These are phyloP conservation scores for Actias luna DNA, from an alignment of 2,888 invertebrate species.

Conservation along the genomic window DNA sequence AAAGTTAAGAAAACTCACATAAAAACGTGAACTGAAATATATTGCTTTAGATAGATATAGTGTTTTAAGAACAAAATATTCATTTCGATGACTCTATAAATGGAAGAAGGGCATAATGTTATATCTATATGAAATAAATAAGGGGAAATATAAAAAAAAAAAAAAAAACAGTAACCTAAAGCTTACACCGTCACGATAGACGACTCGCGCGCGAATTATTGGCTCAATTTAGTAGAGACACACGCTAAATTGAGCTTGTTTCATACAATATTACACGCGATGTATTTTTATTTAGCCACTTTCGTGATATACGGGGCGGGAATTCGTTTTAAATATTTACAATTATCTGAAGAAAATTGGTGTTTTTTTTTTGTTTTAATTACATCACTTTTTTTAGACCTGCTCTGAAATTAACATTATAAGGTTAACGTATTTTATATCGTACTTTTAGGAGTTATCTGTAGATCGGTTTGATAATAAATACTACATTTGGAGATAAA, in stretches of 20 bases:
- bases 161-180: not conserved
- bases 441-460: too few relatives aligned
- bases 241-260: constrained; percentile 6
- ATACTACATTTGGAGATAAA: too few relatives aligned
- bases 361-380: not conserved
- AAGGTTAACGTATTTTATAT: too few relatives aligned
- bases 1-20: too few relatives aligned
- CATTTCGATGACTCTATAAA: not conserved
- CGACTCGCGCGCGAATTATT: constrained; percentile 1
- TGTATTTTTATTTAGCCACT: constrained; percentile 4
- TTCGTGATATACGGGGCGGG: not conserved
- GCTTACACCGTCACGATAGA: not conserved
- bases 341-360: not conserved
- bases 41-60: not conserved
- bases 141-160: not conserved
- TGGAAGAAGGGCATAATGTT: not conserved
- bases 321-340: not conserved
- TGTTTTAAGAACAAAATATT: not conserved
- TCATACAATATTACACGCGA: constrained; percentile 6
- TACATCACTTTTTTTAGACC: too few relatives aligned
- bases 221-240: constrained; percentile 7
- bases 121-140: not conserved
- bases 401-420: too few relatives aligned
- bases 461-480: too few relatives aligned
- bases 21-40: too few relatives aligned